Percentiles rank a stretch among this genome's conserved stretches.
Conservation (phyloP, 2,113 vertebrate genomes). For the Nothobranchius furzeri region DNA sequence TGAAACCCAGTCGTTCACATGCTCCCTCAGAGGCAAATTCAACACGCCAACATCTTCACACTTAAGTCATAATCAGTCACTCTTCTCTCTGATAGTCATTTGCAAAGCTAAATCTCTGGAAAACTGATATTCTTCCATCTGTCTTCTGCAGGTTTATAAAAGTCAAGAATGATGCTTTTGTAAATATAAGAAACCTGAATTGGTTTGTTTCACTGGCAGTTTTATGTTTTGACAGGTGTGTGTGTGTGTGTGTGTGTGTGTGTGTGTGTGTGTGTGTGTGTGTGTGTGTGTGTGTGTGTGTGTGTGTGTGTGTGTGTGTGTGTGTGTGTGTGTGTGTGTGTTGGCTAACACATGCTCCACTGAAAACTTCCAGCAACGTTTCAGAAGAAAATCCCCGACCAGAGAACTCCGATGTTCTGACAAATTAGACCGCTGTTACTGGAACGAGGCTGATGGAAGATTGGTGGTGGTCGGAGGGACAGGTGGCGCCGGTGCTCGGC, state of each 20-base stretch:
- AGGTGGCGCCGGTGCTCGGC: too few relatives aligned
- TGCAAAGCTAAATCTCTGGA: neutral
- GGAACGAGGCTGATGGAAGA: constrained; percentile 5
- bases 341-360: constrained; percentile 34
- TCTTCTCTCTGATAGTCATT: neutral
- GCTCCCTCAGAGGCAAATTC: constrained; percentile 11
- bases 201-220: neutral
- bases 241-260: neutral
- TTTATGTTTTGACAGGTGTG: neutral
- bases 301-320: neutral
- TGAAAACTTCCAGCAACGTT: constrained; percentile 27
- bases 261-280: neutral
- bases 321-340: neutral
- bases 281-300: neutral
- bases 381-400: constrained; percentile 34
- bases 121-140: neutral
- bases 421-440: constrained; percentile 45
- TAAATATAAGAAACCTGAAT: neutral
- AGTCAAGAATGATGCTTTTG: too few relatives aligned
- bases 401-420: constrained; percentile 24
- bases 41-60: constrained; percentile 2
- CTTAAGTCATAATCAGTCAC: neutral
- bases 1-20: constrained; percentile 15
- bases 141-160: neutral
- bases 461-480: neutral